A percentile compares a stretch with the other conserved stretches of the same genome.
These are phyloP conservation scores for Cerastis leucographa DNA, from an alignment of 2,888 invertebrate genomes.

Conservation along the genomic window DNA sequence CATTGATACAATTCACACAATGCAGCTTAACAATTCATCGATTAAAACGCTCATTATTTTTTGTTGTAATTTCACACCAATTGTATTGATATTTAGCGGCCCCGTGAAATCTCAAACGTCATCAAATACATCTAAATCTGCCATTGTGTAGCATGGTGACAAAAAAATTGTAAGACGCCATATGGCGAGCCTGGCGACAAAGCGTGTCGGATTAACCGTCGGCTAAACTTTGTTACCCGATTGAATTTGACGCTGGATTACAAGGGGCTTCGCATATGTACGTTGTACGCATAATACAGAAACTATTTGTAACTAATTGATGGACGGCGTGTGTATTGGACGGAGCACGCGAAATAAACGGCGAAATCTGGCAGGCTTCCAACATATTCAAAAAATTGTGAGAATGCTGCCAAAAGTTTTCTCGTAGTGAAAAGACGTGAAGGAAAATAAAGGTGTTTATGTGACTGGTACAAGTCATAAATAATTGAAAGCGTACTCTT, in stretches of 20 bases:
- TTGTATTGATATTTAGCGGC: constrained; percentile 73
- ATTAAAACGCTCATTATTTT: constrained; percentile 78
- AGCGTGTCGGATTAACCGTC: constrained; percentile 82
- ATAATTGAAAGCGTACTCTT: constrained; percentile 11
- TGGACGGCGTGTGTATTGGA: constrained; percentile 71
- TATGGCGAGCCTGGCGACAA: constrained; percentile 81
- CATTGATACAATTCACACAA: constrained; percentile 63
- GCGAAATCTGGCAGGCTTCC: constrained; percentile 60
- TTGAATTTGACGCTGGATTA: constrained; percentile 78
- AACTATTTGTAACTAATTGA: constrained; percentile 81
- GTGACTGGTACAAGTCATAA: constrained; percentile 20
- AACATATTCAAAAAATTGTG: constrained; percentile 54
- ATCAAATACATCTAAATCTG: constrained; percentile 81
- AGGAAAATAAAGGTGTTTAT: constrained; percentile 58
- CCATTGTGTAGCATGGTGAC: constrained; percentile 79
- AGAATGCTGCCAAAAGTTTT: constrained; percentile 61
- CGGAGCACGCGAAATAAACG: constrained; percentile 58
- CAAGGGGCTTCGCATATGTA: constrained; percentile 62
- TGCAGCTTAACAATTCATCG: constrained; percentile 71
- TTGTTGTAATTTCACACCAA: constrained; percentile 84
- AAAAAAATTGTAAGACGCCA: constrained; percentile 85
- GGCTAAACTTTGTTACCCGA: constrained; percentile 74
- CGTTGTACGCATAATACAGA: constrained; percentile 60
- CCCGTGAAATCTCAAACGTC: constrained; percentile 84
- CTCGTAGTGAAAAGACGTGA: constrained; percentile 29